Conservation (phyloP, 2,797 vertebrate species). For the Mormyrops boulengeri region DNA sequence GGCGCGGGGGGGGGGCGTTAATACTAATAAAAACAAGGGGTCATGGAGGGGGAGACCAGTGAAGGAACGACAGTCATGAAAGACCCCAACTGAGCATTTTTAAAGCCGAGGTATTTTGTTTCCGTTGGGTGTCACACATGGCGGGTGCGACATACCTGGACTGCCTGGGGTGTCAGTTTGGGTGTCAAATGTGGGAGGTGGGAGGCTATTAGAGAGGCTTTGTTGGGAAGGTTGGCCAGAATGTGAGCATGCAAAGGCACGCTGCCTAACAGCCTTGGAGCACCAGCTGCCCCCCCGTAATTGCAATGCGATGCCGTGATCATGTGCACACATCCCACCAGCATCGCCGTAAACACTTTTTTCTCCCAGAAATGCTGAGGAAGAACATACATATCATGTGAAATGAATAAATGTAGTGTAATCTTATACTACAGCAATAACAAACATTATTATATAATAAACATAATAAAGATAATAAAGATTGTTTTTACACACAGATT, state of each 20-base stretch:
- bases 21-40: neutral
- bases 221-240: neutral
- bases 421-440: neutral
- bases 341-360: neutral
- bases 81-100: neutral
- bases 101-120: neutral
- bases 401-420: neutral
- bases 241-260: neutral
- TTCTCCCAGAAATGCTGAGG: neutral
- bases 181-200: neutral
- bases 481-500: neutral
- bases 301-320: neutral
- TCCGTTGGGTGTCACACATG: neutral
- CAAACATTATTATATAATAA: neutral
- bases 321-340: neutral
- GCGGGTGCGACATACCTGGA: neutral
- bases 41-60: neutral
- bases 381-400: neutral
- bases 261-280: neutral
- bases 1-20: neutral
- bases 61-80: neutral
- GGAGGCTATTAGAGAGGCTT: neutral
- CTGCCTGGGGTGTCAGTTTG: neutral
- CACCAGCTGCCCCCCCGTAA: neutral
- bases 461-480: too few species aligned